Conservation (phyloP, 2,113 vertebrate genomes). For the Syngnathus typhle region DNA sequence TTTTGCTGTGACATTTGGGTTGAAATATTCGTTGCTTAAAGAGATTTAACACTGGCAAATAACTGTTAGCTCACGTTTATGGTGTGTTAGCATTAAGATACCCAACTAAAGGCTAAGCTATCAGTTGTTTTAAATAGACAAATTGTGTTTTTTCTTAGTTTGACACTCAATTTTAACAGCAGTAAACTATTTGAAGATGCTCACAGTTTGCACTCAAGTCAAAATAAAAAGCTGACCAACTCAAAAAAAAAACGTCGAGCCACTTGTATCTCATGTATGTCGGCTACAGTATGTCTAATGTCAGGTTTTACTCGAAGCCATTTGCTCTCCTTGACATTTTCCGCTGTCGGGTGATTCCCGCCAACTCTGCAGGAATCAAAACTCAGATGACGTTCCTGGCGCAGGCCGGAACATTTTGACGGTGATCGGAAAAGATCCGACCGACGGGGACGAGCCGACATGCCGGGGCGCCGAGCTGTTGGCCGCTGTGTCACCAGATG, state of each 20-base stretch:
- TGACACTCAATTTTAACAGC: no score
- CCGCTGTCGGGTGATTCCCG: background rate
- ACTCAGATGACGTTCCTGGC: slow-evolving; percentile 20
- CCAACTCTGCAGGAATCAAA: slow-evolving; percentile 28
- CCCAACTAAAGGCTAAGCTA: no score
- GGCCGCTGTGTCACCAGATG: slow-evolving; percentile 40
- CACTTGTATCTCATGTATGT: background rate
- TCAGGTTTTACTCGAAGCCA: background rate
- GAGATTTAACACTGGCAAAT: no score
- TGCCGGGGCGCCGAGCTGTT: slow-evolving; percentile 31
- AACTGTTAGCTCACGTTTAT: no score
- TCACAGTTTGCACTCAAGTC: no score
- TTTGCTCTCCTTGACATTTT: background rate
- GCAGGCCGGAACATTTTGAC: background rate
- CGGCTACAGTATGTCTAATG: background rate
- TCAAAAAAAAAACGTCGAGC: background rate
- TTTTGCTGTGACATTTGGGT: no score
- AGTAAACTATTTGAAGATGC: no score
- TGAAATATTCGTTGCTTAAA: no score
- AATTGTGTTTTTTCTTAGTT: no score
- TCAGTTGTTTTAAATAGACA: no score
- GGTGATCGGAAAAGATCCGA: slow-evolving; percentile 13
- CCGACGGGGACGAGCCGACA: slow-evolving; percentile 22
- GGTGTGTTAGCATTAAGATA: no score
- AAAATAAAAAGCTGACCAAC: no score